Conservation (phyloP, 2,113 vertebrate genomes). For the Eonycteris spelaea region DNA sequence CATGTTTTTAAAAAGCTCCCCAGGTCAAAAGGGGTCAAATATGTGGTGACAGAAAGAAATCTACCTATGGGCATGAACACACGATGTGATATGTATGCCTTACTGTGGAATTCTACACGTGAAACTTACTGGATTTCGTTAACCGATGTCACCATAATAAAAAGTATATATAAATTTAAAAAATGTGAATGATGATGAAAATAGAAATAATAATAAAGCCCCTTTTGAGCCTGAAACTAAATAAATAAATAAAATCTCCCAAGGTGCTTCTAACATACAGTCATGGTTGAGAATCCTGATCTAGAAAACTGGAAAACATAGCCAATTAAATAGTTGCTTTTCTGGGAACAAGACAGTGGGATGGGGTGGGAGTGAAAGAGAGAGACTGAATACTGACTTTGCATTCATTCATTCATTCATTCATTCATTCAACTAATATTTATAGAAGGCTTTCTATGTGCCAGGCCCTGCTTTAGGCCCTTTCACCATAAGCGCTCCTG, state of each 20-base stretch:
- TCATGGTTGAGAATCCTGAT: background rate
- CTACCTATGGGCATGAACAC: too few species aligned
- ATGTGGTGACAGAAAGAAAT: too few species aligned
- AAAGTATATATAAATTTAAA: too few species aligned
- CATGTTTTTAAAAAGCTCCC: background rate
- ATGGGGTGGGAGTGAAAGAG: background rate
- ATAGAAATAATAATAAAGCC: too few species aligned
- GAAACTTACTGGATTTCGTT: background rate
- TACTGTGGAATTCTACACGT: too few species aligned
- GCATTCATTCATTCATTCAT: background rate
- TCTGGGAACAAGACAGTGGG: background rate
- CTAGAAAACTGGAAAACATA: background rate
- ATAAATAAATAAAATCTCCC: background rate
- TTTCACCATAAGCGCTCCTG: background rate
- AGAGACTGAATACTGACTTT: background rate
- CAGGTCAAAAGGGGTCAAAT: background rate
- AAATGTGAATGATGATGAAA: too few species aligned
- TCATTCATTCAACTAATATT: background rate
- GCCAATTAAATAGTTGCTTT: background rate
- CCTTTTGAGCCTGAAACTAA: too few species aligned
- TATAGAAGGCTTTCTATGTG: background rate
- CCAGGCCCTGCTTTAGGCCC: background rate
- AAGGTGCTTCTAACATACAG: background rate
- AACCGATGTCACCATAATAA: too few species aligned
- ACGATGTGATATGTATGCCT: too few species aligned